Evolutionary conservation across 2,113 vertebrate genomes (phyloP), one percentile per base, ranked within the genome.

Genomic region (Melanerpes formicivorus): DNA sequence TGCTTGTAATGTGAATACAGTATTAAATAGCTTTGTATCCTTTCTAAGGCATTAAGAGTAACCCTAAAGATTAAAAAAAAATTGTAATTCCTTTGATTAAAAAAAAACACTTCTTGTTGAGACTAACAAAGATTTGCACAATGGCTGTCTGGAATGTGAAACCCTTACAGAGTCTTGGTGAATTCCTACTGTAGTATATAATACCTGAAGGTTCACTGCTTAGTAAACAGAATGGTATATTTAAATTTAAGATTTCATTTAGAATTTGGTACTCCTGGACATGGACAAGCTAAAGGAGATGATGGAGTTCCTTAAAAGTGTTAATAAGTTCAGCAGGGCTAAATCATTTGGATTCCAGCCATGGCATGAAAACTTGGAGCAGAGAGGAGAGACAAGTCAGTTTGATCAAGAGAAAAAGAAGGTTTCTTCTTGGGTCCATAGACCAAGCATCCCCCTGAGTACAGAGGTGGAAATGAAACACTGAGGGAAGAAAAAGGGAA

Each of bases 201-300:
- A 91, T 91, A 90, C 93, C 95, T 90, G 85, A 78, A 94, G 93
- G 85, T 86, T 90, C 83, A 12, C 59, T 90, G 65, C 73, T 91
- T 83, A 62, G 76, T 91, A 95, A 96, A 91, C 56, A 91, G 71
- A 90, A 93, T 84, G 52, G 81, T 56, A 77, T 72, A 95, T 94
- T 95, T 93, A 88, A 88, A 94, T 95, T 93, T 85, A 95, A 89
- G 90, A 91, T 86, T 94, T 32, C 80, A 88, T 86, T 86, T 86
- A 67, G 65, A 84, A 91, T 94, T 91, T 86, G 32, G 65, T 78
- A 62, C 17, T 95, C 52, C 64, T 90, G 69, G 69, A 34, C 84
- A 80, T 30, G 10, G 64, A 59, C 75, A 77, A 66, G 37, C 76
- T 77, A 71, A 93, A 95, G 79, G 79, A 89, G 64, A 73, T 88